phyloP scores from a whole-genome alignment of 2,797 vertebrate species.

The Clarias platycephalus region DNA sequence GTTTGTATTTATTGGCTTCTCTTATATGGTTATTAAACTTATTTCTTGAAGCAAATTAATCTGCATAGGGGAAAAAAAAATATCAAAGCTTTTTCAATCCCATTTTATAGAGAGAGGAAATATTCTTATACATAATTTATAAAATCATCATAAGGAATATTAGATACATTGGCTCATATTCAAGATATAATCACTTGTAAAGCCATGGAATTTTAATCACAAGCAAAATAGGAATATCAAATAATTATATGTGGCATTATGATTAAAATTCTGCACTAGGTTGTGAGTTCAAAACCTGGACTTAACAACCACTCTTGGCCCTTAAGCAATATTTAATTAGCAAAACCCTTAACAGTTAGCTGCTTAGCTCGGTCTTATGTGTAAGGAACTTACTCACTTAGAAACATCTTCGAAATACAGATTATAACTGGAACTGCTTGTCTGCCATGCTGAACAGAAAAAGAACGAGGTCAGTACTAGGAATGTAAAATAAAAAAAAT shows the following conservation, averaged over 20 bases:
- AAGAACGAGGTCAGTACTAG: neutral
- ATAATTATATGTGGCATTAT: conserved; percentile 9
- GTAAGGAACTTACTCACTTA: neutral
- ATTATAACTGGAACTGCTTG: neutral
- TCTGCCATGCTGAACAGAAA: neutral
- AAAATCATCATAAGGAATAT: neutral
- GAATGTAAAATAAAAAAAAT: neutral
- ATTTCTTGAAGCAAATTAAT: neutral
- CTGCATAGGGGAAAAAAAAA: neutral
- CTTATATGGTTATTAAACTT: neutral
- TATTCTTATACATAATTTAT: neutral
- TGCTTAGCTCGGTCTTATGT: neutral
- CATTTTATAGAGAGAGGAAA: neutral
- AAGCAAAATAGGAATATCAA: neutral
- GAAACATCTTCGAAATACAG: neutral
- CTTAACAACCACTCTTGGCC: neutral
- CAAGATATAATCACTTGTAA: neutral
- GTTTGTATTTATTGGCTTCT: no score
- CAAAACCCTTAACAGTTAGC: neutral
- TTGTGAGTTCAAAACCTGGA: conserved; percentile 17
- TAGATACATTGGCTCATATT: neutral
- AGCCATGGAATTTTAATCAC: neutral
- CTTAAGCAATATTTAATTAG: conserved; percentile 11
- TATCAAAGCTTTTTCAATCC: neutral
- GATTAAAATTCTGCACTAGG: neutral